Percentiles rank a stretch among this genome's conserved stretches.
phyloP scores from a whole-genome alignment of 1,140 invertebrate genomes.

The Cephus cinctus region DNA sequence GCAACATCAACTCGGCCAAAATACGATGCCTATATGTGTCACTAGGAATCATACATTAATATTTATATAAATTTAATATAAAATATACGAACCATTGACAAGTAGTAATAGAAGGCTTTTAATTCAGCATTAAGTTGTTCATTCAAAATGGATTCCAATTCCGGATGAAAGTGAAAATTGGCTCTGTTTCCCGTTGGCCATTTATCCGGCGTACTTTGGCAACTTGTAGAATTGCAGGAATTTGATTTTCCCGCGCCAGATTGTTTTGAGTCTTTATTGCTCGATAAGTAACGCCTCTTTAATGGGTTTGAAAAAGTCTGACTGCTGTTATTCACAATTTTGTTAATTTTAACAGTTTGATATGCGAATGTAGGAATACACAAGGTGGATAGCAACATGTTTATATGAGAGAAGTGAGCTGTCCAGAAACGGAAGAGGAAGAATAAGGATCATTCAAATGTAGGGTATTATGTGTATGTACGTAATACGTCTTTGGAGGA shows the following conservation, averaged over 20 bases:
- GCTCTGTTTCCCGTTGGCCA: constrained; percentile 34
- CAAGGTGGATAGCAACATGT: too few species aligned
- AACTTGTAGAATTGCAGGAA: constrained; percentile 1
- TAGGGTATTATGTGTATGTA: too few species aligned
- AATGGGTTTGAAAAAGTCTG: too few species aligned
- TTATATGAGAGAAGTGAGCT: too few species aligned
- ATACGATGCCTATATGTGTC: constrained; percentile 33
- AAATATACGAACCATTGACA: constrained; percentile 40
- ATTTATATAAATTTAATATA: not conserved
- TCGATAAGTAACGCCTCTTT: too few species aligned
- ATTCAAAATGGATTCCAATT: constrained; percentile 41
- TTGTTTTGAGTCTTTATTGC: too few species aligned
- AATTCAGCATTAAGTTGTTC: constrained; percentile 38
- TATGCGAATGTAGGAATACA: too few species aligned
- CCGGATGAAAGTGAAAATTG: constrained; percentile 40
- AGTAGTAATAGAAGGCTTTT: constrained; percentile 44
- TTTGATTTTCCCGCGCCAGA: constrained; percentile 4
- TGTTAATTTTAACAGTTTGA: too few species aligned
- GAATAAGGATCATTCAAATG: too few species aligned
- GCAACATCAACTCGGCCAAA: constrained; percentile 44
- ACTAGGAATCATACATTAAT: not conserved
- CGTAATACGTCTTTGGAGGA: too few species aligned
- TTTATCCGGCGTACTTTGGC: constrained; percentile 17
- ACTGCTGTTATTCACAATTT: too few species aligned
- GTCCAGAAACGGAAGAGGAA: too few species aligned